Evolutionary conservation across 2,113 vertebrate genomes (phyloP), one percentile per base, ranked within the genome.

Genomic region (Probosciger aterrimus): DNA sequence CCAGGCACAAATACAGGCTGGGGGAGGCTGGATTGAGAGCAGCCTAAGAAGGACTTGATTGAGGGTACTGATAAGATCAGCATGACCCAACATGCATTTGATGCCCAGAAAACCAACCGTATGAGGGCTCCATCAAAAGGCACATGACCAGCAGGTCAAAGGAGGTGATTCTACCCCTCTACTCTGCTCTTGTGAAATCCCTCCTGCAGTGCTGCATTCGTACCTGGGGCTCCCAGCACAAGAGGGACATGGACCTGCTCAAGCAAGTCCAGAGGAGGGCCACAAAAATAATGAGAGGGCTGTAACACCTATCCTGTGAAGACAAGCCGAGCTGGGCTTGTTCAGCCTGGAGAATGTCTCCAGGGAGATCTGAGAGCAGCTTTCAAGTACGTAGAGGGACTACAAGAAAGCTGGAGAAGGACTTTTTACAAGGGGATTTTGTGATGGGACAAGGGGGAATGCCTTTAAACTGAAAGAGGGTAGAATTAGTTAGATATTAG

Each of bases 1-100:
- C 31, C 22, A 43, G 33, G 22, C n/a, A 49, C 18, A 68, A 43
- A 76, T 5, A 14, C n/a, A 63, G 23, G 18, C 31, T 30, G 41
- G 35, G 31, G 74, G 23, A 60, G 30, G 47, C 52, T 0, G 0
- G 20, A 81, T 0, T 43, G 52, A 75, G 7, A 63, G 25, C 20
- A 70, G 30, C 30, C 28, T 30, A 60, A 68, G 9, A 31, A 47
- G 33, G 15, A 37, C 41, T 3, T 63, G 33, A n/a, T 7, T n/a
- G 30, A 14, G 24, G 35, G 7, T 37, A 11, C 4, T 37, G 35
- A 69, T 27, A 75, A 75, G 31, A 8, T 55, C n/a, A 1, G 1
- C 6, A 8, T 28, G 67, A 43, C 12, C 9, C 23, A 44, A 28
- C 19, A 16, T 11, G 25, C 53, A 50, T 55, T 1, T 69, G 35